phyloP scores from a whole-genome alignment of 64 coral and sea anemone species.

The Catalaphyllia jardinei region DNA sequence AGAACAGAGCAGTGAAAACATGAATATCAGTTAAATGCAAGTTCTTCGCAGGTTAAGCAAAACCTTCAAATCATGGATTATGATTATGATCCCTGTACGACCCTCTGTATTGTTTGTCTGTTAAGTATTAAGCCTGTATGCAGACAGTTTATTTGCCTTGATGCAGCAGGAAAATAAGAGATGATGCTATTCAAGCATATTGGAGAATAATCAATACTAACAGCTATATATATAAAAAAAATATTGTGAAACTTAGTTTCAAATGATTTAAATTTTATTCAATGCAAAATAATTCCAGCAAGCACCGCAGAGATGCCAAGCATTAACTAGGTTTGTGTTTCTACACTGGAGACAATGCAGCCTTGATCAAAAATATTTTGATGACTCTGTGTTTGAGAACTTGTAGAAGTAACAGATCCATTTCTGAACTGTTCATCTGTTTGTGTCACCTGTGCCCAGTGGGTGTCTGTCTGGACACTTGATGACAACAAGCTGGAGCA shows the following conservation, averaged over 20 bases:
- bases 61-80: too few species aligned
- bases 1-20: too few species aligned
- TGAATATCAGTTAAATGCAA: too few species aligned
- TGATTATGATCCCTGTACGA: too few species aligned
- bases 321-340: background rate
- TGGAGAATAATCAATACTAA: too few species aligned
- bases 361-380: background rate
- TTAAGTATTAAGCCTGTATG: too few species aligned
- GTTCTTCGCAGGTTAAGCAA: too few species aligned
- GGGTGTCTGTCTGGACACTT: conserved; percentile 77
- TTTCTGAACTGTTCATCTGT: conserved; percentile 13
- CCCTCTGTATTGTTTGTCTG: too few species aligned
- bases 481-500: conserved; percentile 44
- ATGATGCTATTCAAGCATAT: background rate
- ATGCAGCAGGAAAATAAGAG: too few species aligned
- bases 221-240: too few species aligned
- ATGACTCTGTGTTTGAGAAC: conserved; percentile 30
- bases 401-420: conserved; percentile 12
- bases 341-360: background rate
- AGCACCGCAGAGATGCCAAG: background rate
- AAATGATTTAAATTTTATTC: background rate
- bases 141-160: too few species aligned
- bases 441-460: conserved; percentile 29
- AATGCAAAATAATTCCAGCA: background rate
- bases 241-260: background rate